phyloP scores from a whole-genome alignment of 2,888 invertebrate species.

The Seira musarum region DNA sequence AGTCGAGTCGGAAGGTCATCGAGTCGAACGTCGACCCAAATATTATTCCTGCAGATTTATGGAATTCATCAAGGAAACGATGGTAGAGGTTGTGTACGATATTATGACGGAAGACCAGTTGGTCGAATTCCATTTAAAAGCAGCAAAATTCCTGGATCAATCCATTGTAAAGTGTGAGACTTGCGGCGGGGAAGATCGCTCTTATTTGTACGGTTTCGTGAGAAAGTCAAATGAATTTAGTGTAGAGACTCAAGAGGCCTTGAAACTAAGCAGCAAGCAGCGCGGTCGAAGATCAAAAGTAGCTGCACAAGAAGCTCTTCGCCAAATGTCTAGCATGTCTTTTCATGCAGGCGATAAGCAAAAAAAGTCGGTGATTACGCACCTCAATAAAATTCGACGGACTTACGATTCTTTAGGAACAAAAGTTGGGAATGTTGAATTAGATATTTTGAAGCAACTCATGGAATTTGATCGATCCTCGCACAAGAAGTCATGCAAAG shows the following conservation, averaged over 20 bases:
- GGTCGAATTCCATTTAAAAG: conserved; percentile 66
- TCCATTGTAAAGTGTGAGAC: conserved; percentile 54
- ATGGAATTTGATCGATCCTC: conserved; percentile 53
- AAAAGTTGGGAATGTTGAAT: conserved; percentile 60
- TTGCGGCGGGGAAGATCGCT: conserved; percentile 62
- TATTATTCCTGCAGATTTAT: conserved; percentile 63
- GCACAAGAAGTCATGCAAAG: neutral
- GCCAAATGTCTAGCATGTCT: neutral
- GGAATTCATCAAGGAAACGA: conserved; percentile 67
- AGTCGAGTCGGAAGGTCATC: neutral
- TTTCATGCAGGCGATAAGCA: neutral
- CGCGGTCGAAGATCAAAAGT: neutral
- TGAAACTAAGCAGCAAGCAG: conserved; percentile 32
- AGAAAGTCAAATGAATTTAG: conserved; percentile 38
- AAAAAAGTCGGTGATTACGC: conserved; percentile 9
- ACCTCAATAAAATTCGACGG: conserved; percentile 59
- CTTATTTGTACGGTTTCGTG: conserved; percentile 63
- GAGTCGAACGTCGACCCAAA: conserved; percentile 22
- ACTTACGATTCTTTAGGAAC: conserved; percentile 50
- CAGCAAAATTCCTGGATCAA: conserved; percentile 65
- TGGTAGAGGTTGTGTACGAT: conserved; percentile 67
- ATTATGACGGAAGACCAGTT: conserved; percentile 65
- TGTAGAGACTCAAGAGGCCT: conserved; percentile 21
- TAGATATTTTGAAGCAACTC: conserved; percentile 61
- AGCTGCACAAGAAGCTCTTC: neutral